These are phyloP conservation scores for Parnassius apollo DNA, from an alignment of 2,888 invertebrate genomes.

Conservation along the genomic window DNA sequence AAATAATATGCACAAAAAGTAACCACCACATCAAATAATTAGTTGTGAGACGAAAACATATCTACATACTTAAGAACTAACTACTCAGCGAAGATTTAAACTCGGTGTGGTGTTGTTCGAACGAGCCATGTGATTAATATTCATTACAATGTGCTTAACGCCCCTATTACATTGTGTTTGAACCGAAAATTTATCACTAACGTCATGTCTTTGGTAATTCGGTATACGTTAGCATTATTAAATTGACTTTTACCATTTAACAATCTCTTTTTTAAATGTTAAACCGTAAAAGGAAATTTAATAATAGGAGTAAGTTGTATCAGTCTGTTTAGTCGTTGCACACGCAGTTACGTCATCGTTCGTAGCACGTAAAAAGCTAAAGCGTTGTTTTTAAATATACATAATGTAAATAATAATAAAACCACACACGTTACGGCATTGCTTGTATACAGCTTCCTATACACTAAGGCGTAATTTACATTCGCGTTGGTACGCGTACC, in stretches of 20 bases:
- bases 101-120: slow-evolving; percentile 24
- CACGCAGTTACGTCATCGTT: slow-evolving; percentile 31
- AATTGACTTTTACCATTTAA: no score
- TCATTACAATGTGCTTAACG: slow-evolving; percentile 21
- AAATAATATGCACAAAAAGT: slow-evolving; percentile 19
- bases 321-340: slow-evolving; percentile 7
- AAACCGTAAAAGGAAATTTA: background rate
- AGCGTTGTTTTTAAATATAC: slow-evolving; percentile 64
- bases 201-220: slow-evolving; percentile 9
- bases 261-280: no score
- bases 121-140: slow-evolving; percentile 19
- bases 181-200: slow-evolving; percentile 20
- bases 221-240: no score
- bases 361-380: slow-evolving; percentile 63
- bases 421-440: slow-evolving; percentile 71
- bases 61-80: slow-evolving; percentile 24
- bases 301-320: background rate
- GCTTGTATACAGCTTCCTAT: slow-evolving; percentile 72
- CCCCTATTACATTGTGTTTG: background rate
- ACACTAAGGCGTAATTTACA: slow-evolving; percentile 63
- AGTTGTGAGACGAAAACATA: slow-evolving; percentile 23
- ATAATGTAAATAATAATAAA: slow-evolving; percentile 45
- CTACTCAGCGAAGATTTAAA: slow-evolving; percentile 26
- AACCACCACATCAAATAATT: slow-evolving; percentile 29
- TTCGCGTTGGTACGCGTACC: slow-evolving; percentile 83